These are phyloP conservation scores for Platichthys stellatus DNA, from an alignment of 2,113 vertebrate genomes.

Conservation along the genomic window DNA sequence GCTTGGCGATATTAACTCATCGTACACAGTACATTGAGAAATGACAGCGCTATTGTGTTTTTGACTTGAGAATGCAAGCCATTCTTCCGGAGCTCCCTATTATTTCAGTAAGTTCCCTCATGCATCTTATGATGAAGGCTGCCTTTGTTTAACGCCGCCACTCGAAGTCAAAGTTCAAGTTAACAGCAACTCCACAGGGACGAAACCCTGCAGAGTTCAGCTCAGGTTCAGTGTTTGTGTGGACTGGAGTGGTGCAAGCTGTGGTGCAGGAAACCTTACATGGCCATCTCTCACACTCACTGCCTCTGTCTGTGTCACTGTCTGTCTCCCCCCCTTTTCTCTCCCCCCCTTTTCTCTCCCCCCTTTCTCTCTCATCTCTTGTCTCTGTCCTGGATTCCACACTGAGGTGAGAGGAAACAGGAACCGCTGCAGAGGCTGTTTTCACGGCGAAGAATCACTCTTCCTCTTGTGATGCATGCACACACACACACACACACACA, in stretches of 20 bases:
- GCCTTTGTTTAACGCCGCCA: constrained; percentile 31
- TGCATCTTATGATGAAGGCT: not conserved
- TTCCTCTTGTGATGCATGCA: constrained; percentile 23
- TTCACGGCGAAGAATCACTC: constrained; percentile 22
- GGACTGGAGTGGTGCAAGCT: constrained; percentile 26
- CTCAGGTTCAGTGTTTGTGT: constrained; percentile 41
- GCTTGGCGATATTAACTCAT: too few species aligned
- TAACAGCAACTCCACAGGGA: constrained; percentile 36
- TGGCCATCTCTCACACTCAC: constrained; percentile 59
- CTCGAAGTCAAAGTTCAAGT: constrained; percentile 41
- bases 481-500: constrained; percentile 17
- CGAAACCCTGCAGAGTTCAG: constrained; percentile 33
- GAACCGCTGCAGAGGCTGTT: constrained; percentile 46
- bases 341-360: constrained; percentile 1
- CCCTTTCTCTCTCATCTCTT: constrained; percentile 28
- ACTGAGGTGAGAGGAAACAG: constrained; percentile 75
- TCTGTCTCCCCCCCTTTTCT: not conserved
- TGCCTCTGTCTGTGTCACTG: constrained; percentile 28
- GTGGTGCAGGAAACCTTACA: constrained; percentile 67
- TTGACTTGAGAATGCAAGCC: not conserved
- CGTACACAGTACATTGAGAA: too few species aligned
- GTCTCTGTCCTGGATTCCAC: constrained; percentile 71
- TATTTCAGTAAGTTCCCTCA: not conserved
- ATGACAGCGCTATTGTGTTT: not conserved
- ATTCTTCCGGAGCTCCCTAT: not conserved